phyloP scores from a whole-genome alignment of 2,888 invertebrate genomes.

The Nipponacmea schrenckii region DNA sequence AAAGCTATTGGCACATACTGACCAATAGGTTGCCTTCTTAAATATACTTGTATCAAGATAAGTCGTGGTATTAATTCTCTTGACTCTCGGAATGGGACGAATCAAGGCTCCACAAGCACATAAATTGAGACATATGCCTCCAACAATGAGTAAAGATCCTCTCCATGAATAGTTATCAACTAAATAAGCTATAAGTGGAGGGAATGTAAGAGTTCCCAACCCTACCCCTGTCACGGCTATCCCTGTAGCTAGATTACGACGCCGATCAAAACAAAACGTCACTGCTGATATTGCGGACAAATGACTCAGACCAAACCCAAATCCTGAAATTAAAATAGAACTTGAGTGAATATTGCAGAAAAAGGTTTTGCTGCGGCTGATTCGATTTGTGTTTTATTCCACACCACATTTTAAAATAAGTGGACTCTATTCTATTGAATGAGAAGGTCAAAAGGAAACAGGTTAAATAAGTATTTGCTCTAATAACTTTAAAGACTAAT shows the following conservation, averaged over 20 bases:
- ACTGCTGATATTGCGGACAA: constrained; percentile 46
- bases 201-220: constrained; percentile 48
- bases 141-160: constrained; percentile 44
- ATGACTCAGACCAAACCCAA: constrained; percentile 46
- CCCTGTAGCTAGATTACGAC: constrained; percentile 44
- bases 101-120: constrained; percentile 42
- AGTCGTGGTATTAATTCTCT: constrained; percentile 22
- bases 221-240: constrained; percentile 50
- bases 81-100: constrained; percentile 36
- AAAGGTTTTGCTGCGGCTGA: neutral
- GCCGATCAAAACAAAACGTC: constrained; percentile 45
- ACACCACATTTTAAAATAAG: neutral
- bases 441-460: no score
- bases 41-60: constrained; percentile 40
- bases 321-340: constrained; percentile 35
- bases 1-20: constrained; percentile 43
- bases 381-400: neutral
- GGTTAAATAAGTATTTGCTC: no score
- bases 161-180: constrained; percentile 45
- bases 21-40: constrained; percentile 38
- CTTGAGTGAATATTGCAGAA: neutral
- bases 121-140: constrained; percentile 44
- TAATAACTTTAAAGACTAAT: no score
- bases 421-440: no score
- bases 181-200: constrained; percentile 42